Base-by-base conservation (phyloP, 1,140 invertebrate species). In the Teleopsis dalmanni region DNA sequence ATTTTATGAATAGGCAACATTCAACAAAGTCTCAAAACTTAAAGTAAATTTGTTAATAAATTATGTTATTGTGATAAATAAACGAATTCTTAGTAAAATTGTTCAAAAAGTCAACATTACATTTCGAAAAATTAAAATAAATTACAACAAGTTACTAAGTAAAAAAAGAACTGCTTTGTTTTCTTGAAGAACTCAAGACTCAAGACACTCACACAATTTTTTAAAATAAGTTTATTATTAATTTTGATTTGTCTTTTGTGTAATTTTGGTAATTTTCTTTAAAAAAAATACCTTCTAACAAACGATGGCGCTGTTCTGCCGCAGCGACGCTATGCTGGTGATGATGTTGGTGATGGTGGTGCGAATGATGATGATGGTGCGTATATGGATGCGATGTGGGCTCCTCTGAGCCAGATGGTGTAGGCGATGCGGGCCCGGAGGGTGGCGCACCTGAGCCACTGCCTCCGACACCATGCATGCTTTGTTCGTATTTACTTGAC, bases 201-300 rank as follows among this genome's bases (percentile, higher is more conserved):
- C 31, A 19, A 11, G 31, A 43, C 25, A 43, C 41, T 29, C 41
- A 31, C 41, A 25, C 25, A 43, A 9, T 31, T 29, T 29, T 29
- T 21, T 18, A 42, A 14, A n/a, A 29, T 43, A 43, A 14, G 26
- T 19, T 43, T 19, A 27, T 27, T 14, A 21, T 3, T 21, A 29
- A 25, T 42, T 14, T 31, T 43, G 16, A 43, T 43, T 19, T 46
- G 22, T 40, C 29, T 50, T 43, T 9, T 29, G 14, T 54, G 14
- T 43, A 44, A 47, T 37, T 29, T 36, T 53, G 49, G 23, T 36
- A 51, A 19, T 53, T 38, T 40, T 26, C 33, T 33, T 36, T 54
- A 42, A 36, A 44, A 42, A 42, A 47, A 60, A 67, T 67, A 67
- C 64, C 64, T 67, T 67, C 64, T 55, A 67, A 61, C 62, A 67